These are phyloP conservation scores for Halictus rubicundus DNA, from an alignment of 1,140 invertebrate species.

Conservation along the genomic window DNA sequence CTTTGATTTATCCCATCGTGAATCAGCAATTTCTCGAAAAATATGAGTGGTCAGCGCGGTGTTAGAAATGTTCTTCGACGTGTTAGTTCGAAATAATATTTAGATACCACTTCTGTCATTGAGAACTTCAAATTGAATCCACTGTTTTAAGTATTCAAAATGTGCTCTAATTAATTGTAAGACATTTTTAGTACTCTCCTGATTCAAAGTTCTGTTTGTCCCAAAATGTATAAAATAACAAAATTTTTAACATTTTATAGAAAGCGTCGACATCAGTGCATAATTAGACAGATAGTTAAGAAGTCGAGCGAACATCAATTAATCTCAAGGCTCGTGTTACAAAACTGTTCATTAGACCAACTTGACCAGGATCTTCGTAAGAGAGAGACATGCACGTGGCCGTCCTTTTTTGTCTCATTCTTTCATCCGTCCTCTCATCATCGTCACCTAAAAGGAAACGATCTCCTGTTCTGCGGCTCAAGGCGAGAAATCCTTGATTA, in stretches of 20 bases:
- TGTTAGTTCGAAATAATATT: no score
- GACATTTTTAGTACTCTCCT: no score
- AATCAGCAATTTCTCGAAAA: slow-evolving; percentile 55
- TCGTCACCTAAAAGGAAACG: slow-evolving; percentile 67
- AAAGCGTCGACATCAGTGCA: no score
- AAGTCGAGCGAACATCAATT: slow-evolving; percentile 40
- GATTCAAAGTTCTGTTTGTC: no score
- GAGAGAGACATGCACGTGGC: slow-evolving; percentile 53
- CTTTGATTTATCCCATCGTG: slow-evolving; percentile 52
- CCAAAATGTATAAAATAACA: no score
- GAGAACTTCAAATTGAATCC: no score
- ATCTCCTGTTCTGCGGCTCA: slow-evolving; percentile 55
- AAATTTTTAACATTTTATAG: no score
- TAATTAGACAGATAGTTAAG: background rate
- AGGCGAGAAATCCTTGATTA: slow-evolving; percentile 69
- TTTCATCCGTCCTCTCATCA: slow-evolving; percentile 59
- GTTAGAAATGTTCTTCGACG: background rate
- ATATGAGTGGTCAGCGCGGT: slow-evolving; percentile 6
- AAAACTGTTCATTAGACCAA: slow-evolving; percentile 70
- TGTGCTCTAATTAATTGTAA: no score
- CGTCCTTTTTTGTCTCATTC: slow-evolving; percentile 62
- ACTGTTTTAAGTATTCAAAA: no score
- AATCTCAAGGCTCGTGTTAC: slow-evolving; percentile 61
- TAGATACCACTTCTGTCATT: no score
- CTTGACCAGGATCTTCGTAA: slow-evolving; percentile 57